These are phyloP conservation scores for Hystrix cristata DNA, from an alignment of 2,113 vertebrate genomes.

Conservation along the genomic window DNA sequence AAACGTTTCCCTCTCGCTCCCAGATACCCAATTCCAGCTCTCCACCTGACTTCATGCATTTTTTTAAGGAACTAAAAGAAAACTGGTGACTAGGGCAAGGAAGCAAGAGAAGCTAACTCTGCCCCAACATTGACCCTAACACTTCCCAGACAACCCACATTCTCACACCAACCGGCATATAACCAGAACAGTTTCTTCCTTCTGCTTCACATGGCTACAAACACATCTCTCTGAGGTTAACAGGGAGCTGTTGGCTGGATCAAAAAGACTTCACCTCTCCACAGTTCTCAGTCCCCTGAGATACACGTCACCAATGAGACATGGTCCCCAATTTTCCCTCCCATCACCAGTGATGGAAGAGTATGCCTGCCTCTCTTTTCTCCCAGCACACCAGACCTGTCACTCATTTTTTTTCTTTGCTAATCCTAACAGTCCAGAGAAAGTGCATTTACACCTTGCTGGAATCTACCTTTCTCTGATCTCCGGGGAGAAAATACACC, in stretches of 20 bases:
- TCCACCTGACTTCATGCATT: not conserved
- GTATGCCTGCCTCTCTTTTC: not conserved
- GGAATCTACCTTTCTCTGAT: conserved; percentile 13
- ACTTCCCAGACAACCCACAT: not conserved
- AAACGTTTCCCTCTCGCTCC: not conserved
- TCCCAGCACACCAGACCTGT: not conserved
- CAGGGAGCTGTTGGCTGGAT: not conserved
- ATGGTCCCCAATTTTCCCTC: not conserved
- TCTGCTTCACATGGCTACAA: not conserved
- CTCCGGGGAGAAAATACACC: not conserved
- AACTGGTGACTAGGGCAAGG: not conserved
- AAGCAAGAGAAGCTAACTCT: not conserved
- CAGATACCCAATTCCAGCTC: not conserved
- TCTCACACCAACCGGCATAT: not conserved
- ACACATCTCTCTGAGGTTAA: not conserved
- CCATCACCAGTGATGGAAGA: not conserved
- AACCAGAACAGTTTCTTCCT: not conserved
- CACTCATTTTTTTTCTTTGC: not conserved
- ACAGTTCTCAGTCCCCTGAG: conserved; percentile 27
- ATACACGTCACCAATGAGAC: not conserved
- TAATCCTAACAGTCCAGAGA: not conserved
- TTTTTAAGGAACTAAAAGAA: conserved; percentile 31
- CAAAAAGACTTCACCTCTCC: not conserved
- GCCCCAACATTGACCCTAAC: not conserved
- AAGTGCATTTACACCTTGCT: not conserved